Evolutionary conservation across 2,113 vertebrate species (phyloP).

Genomic region (Crocuta crocuta): DNA sequence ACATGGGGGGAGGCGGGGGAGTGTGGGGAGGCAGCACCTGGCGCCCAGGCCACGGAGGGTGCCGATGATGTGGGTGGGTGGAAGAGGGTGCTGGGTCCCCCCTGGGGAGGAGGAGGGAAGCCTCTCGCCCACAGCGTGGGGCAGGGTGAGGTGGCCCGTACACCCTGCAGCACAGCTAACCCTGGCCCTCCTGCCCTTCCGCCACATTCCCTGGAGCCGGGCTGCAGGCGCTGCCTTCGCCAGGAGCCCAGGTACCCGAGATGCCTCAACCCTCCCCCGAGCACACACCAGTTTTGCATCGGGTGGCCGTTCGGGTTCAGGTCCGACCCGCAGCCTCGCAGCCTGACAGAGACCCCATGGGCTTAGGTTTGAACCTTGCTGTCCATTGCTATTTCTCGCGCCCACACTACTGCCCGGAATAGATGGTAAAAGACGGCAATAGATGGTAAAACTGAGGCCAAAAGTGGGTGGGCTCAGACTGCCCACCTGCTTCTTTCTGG

Average conservation of each 20-base stretch:
- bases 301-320: not conserved
- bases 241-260: not conserved
- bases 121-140: not conserved
- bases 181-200: not conserved
- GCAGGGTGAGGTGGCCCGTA: not conserved
- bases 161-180: not conserved
- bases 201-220: not conserved
- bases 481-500: not conserved
- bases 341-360: not conserved
- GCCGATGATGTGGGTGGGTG: not conserved
- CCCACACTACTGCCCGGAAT: constrained; percentile 3
- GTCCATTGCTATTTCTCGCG: not conserved
- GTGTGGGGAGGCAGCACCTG: not conserved
- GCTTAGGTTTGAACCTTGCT: not conserved
- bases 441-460: constrained; percentile 14
- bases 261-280: not conserved
- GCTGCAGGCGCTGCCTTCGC: not conserved
- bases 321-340: too few relatives aligned
- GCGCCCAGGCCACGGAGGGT: not conserved
- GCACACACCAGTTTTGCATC: not conserved
- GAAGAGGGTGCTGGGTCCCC: not conserved
- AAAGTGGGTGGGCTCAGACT: not conserved
- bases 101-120: not conserved
- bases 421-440: not conserved
- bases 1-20: too few relatives aligned